Percentiles rank a stretch among this genome's conserved stretches.
Conservation (phyloP, 2,797 vertebrate genomes). For the Octomys mimax region DNA sequence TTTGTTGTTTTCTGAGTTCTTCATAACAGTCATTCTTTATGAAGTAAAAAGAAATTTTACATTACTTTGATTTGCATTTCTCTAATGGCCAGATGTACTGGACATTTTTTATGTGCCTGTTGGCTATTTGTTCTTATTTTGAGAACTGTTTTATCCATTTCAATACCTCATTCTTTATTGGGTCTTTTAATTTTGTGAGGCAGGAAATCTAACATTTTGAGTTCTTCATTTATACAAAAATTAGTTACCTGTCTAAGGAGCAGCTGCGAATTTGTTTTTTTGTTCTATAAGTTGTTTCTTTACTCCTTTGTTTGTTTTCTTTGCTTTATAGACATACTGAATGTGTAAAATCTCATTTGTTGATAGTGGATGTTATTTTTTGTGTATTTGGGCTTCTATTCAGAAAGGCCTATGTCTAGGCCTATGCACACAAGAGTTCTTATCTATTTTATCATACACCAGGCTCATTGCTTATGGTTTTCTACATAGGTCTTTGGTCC, state of each 20-base stretch:
- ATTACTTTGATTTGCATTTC: background rate
- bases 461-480: background rate
- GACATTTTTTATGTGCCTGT: background rate
- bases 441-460: background rate
- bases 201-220: background rate
- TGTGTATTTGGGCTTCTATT: background rate
- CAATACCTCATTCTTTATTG: background rate
- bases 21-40: background rate
- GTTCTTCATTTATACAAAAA: background rate
- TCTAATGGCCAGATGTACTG: background rate
- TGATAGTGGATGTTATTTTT: background rate
- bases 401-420: background rate
- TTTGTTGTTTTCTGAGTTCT: background rate
- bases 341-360: background rate
- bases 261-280: background rate
- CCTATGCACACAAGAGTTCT: background rate
- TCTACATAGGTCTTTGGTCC: background rate
- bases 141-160: background rate
- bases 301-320: background rate
- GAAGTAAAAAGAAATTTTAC: background rate
- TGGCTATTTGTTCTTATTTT: background rate
- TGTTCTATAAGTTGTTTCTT: background rate
- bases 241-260: background rate
- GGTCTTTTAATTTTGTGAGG: background rate
- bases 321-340: background rate